Evolutionary conservation across 2,797 vertebrate species (phyloP).

Genomic region (Enteromius fasciolatus): DNA sequence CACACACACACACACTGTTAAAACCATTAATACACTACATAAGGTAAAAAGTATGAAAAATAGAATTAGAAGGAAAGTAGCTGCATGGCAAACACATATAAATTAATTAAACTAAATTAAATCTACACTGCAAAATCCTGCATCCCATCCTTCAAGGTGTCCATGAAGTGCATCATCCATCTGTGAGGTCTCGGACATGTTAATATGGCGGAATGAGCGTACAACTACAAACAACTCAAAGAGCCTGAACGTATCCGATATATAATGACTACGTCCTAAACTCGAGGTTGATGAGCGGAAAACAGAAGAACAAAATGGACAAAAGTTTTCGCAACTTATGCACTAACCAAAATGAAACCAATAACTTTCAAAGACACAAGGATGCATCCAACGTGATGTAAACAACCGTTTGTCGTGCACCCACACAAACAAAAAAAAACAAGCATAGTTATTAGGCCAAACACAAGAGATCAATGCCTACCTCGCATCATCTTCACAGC

Average conservation of each 20-base stretch:
- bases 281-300: neutral
- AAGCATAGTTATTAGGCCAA: conserved; percentile 18
- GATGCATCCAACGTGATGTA: conserved; percentile 43
- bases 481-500: conserved; percentile 80
- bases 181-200: neutral
- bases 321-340: neutral
- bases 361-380: neutral
- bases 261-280: neutral
- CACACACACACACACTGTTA: neutral
- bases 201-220: conserved; percentile 31
- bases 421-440: conserved; percentile 20
- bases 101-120: neutral
- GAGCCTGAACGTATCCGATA: neutral
- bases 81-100: neutral
- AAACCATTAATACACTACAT: neutral
- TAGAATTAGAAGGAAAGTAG: neutral
- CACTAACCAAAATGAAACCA: neutral
- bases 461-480: conserved; percentile 69
- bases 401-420: conserved; percentile 46
- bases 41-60: neutral
- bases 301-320: neutral
- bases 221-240: conserved; percentile 1
- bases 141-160: neutral
- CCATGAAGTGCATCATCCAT: neutral
- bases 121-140: neutral